Evolutionary conservation across 30 jellyfish, hydroid and myxozoan genomes (phyloP), one percentile per base, ranked within the genome.

Genomic region (Catostylus mosaicus): DNA sequence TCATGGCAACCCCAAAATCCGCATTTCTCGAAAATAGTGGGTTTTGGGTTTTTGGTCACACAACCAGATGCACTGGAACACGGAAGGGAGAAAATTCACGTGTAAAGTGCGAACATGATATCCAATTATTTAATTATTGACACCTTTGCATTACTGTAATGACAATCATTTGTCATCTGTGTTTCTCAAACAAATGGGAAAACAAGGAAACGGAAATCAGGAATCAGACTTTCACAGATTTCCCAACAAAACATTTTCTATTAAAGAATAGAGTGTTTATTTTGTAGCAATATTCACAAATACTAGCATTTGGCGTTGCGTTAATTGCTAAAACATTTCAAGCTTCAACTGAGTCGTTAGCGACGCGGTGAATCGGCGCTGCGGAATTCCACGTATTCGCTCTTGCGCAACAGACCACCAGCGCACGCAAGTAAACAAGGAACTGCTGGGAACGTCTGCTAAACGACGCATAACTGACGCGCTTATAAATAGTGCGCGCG

Each of bases 401-500:
- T 36, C 37, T 77, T 77, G 78, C 67, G 88, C 88, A 77, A 77
- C 46, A 56, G 88, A 77, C 78, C 77, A 77, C 88, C 88, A 77
- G 33, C 68, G 66, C 47, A 30, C 78, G 69, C 68, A 50, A 23
- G 78, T 40, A 56, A 77, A 77, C 88, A 77, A 45, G 88, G 88
- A 77, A 57, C 88, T 77, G 88, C 88, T 77, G 88, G 65, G 50
- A 52, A 57, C 78, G 67, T 37, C 65, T 37, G 78, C 78, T 27
- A 23, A 32, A 8, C 32, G 54, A 65, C 65, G 75, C 75, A 38
- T 5, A 11, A 72, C 30, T 26, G 71, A 30, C 84, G 72, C 57
- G 72, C 78, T 38, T 77, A 77, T 77, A 77, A 72, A 72, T 72
- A 72, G 65, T 36, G 64, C 80, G 26, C 64, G 80, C 56, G 65